phyloP scores from a whole-genome alignment of 2,888 invertebrate species.

The Brachyptera risi region DNA sequence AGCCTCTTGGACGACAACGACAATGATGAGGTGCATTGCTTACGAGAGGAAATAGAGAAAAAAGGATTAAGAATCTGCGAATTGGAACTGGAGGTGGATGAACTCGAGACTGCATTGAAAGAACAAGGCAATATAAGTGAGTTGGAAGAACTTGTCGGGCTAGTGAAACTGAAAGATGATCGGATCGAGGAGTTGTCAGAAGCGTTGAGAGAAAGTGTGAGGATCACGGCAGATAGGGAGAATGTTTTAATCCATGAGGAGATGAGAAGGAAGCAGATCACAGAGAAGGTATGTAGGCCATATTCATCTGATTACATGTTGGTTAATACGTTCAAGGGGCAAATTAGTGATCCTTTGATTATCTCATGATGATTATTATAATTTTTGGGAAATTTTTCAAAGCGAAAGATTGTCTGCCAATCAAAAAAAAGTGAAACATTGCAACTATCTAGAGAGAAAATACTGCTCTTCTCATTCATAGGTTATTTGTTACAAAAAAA shows the following conservation, averaged over 20 bases:
- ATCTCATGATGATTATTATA: too few species aligned
- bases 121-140: conserved; percentile 56
- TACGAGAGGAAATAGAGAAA: conserved; percentile 46
- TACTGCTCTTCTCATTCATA: too few species aligned
- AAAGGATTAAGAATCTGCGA: conserved; percentile 54
- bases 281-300: conserved; percentile 63
- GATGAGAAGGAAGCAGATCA: conserved; percentile 56
- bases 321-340: too few species aligned
- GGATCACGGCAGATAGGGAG: conserved; percentile 66
- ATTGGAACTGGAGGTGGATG: conserved; percentile 52
- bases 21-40: conserved; percentile 3
- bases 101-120: conserved; percentile 52
- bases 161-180: conserved; percentile 57
- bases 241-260: conserved; percentile 62
- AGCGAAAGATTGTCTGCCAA: too few species aligned
- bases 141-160: conserved; percentile 54
- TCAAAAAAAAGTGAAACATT: too few species aligned
- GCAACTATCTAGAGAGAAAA: too few species aligned
- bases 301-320: too few species aligned
- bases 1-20: neutral
- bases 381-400: too few species aligned
- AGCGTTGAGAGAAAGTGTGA: conserved; percentile 75
- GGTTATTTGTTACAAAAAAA: too few species aligned
- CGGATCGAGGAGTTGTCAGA: conserved; percentile 77
- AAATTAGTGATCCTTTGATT: too few species aligned